Base-by-base conservation (phyloP, 2,888 invertebrate genomes). In the Halictus quadricinctus region DNA sequence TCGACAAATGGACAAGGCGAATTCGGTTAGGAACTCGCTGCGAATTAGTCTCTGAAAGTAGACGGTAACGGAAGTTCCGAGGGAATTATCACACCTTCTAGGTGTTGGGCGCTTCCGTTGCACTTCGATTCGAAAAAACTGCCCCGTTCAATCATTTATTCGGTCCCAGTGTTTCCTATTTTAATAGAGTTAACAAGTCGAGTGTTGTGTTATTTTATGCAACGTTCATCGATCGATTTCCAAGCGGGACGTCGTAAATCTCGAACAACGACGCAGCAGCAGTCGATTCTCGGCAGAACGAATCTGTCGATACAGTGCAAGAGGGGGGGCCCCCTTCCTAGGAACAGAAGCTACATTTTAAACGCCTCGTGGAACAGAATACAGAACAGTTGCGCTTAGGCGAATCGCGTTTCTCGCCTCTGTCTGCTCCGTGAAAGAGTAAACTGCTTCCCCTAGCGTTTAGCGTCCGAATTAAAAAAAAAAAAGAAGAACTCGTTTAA, bases 391-490 rank as follows among this genome's bases (percentile, higher is more conserved):
- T 41, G 25, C 36, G 50, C 70, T 50, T 66, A 25, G n/a, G 70
- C 83, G 83, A 83, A 66, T 66, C 76, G 7, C 58, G 25, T 73
- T 72, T 50, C 70, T 36, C 13, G 75, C 83, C 58, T 58, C 66
- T 69, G 46, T 48, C 21, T n/a, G 74, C 58, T 73, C 58, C 58
- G 60, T 50, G 83, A 73, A 76, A 72, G 66, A 73, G 66, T 76
- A 76, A 83, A 83, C 73, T 46, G 48, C 69, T 48, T 29, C 18
- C 29, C 0, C 25, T 10, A 3, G 36, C 58, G 46, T 46, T 83
- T 77, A 73, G 46, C 18, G 72, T 58, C 12, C 41, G 66, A 83
- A 83, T 83, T 54, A 54, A 66, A 72, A 76, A 83, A 69, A 29
- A 48, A 50, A 25, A 48, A 48, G 43, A 36, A 64, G 73, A 58